Evolutionary conservation across 2,888 invertebrate species (phyloP), one percentile per base, ranked within the genome.

Genomic region (Melieria crassipennis): DNA sequence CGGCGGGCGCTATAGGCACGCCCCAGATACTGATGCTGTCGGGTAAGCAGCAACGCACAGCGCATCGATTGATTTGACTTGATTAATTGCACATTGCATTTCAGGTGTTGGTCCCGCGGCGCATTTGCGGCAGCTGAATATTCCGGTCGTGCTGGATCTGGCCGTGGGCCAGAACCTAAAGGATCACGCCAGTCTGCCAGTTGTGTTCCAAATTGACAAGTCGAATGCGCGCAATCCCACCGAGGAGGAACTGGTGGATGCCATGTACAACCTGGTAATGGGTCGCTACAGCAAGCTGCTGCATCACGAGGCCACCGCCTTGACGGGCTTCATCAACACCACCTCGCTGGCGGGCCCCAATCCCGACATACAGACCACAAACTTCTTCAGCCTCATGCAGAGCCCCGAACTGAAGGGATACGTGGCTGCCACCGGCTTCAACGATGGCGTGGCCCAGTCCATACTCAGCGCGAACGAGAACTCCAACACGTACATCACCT

Each of bases 1-100:
- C 95, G 9, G 96, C 95, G 0, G 98, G 98, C 1, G 91, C 97
- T 2, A 93, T 98, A 52, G 97, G 97, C 82, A 92, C 93, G n/a
- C 95, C 98, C 0, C 97, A 97, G 83, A 88, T 98, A 42, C 87
- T 98, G 57, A 93, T 97, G 95, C 86, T 97, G 4, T 96, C 96
- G 0, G 97, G 97, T 11, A 89, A 72, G 66, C 43, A 46, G 13
- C 13, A 10, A 46, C 5, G 7, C 11, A 42, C 10, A 30, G 6
- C 7, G 7, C 30, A 5, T 65, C 47, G 43, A 0, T 48, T 43
- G n/a, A n/a, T 16, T 16, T 16, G n/a, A 61, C 48, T 65, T 7
- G 11, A 11, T 13, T 60, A 42, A 4, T 9, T 60, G 4, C n/a
- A 4, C 66, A 16, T 57, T 0, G 48, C 7, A 6, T 58, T 46